A percentile compares a stretch with the other conserved stretches of the same genome.
Evolutionary conservation across 2,888 invertebrate species (phyloP).

Genomic region (Mesorhabditis spiculigera): DNA sequence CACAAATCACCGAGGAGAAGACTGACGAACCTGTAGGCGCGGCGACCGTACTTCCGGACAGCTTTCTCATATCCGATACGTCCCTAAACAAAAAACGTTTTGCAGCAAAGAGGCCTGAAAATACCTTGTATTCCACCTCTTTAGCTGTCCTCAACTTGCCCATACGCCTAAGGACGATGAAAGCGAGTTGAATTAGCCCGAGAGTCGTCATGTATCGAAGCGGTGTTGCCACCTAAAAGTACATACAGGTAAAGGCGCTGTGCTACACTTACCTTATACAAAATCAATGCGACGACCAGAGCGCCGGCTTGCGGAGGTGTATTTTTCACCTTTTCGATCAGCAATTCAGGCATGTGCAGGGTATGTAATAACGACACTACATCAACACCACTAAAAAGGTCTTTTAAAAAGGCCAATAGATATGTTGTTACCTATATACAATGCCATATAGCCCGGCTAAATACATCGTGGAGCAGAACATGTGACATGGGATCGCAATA

Average conservation of each 20-base stretch:
- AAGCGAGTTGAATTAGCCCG: constrained; percentile 43
- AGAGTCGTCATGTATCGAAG: constrained; percentile 54
- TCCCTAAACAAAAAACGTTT: constrained; percentile 18
- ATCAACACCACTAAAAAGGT: constrained; percentile 80
- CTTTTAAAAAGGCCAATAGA: constrained; percentile 12
- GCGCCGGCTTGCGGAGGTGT: constrained; percentile 71
- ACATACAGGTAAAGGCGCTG: too few relatives aligned
- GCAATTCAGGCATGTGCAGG: constrained; percentile 74
- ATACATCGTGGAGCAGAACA: constrained; percentile 83
- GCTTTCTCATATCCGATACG: constrained; percentile 41
- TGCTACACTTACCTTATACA: constrained; percentile 76
- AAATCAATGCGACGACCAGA: constrained; percentile 80
- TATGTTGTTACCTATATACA: constrained; percentile 22
- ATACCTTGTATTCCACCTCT: constrained; percentile 45
- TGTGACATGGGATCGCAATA: constrained; percentile 86
- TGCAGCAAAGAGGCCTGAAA: background rate
- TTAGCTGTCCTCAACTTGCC: constrained; percentile 43
- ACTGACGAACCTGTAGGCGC: constrained; percentile 25
- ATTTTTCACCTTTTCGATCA: constrained; percentile 70
- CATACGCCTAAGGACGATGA: constrained; percentile 40
- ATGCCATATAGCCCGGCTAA: constrained; percentile 75
- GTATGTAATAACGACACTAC: constrained; percentile 75
- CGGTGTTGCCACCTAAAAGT: constrained; percentile 50
- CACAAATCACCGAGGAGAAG: background rate
- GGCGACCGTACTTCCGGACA: constrained; percentile 24